These are phyloP conservation scores for Hypsopygia costalis DNA, from an alignment of 2,888 invertebrate species.

Conservation along the genomic window DNA sequence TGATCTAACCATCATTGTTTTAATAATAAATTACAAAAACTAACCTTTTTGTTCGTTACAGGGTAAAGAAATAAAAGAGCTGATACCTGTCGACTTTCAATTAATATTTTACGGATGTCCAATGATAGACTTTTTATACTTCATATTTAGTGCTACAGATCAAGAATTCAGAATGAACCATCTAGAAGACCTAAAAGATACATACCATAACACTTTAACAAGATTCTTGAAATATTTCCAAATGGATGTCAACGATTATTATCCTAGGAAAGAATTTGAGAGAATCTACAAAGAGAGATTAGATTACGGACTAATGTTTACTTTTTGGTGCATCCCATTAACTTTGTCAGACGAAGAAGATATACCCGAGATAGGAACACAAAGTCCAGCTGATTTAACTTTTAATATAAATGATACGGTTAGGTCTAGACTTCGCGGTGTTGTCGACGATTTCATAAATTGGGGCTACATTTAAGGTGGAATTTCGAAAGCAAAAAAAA, in stretches of 20 bases:
- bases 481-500: no score
- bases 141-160: constrained; percentile 30
- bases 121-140: constrained; percentile 28
- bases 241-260: constrained; percentile 27
- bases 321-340: constrained; percentile 23
- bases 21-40: no score
- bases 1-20: no score
- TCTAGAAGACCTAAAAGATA: constrained; percentile 30
- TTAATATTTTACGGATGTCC: constrained; percentile 29
- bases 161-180: constrained; percentile 33
- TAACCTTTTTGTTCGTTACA: constrained; percentile 24
- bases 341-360: constrained; percentile 18
- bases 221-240: constrained; percentile 33
- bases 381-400: background rate
- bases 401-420: constrained; percentile 9
- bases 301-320: constrained; percentile 36
- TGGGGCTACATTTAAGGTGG: constrained; percentile 14
- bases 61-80: constrained; percentile 25
- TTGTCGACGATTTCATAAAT: constrained; percentile 11
- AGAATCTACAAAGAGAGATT: constrained; percentile 28
- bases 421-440: constrained; percentile 9
- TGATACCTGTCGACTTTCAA: constrained; percentile 36
- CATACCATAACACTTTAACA: constrained; percentile 33
- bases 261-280: constrained; percentile 35
- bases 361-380: constrained; percentile 22